Evolutionary conservation across 2,113 vertebrate species (phyloP).

Genomic region (Gopherus evgoodei): DNA sequence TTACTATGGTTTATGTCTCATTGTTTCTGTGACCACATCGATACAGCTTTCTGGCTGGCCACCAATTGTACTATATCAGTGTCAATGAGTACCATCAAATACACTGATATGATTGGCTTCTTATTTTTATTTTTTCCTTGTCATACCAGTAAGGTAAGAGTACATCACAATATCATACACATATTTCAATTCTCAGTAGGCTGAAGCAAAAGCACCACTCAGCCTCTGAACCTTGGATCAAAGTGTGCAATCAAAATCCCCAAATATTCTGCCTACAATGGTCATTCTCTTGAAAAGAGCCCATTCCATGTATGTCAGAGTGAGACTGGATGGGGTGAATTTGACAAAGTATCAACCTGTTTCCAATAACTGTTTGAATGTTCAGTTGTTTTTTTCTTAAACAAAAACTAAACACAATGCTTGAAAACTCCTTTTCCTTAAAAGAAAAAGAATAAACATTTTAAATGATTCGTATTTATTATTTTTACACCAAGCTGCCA

Average conservation of each 20-base stretch:
- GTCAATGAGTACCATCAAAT: neutral
- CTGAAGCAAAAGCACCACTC: neutral
- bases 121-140: neutral
- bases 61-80: neutral
- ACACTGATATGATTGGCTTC: neutral
- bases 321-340: neutral
- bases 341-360: conserved; percentile 4
- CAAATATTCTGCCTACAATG: neutral
- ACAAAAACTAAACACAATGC: neutral
- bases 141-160: neutral
- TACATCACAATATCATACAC: neutral
- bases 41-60: neutral
- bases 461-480: neutral
- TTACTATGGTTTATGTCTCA: neutral
- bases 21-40: neutral
- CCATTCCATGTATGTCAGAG: neutral
- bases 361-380: neutral
- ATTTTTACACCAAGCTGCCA: neutral
- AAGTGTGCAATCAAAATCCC: neutral
- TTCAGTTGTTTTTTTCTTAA: neutral
- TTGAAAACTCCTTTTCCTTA: neutral
- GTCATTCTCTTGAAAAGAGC: neutral
- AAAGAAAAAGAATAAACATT: neutral
- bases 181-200: neutral
- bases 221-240: neutral